Evolutionary conservation across 2,113 vertebrate species (phyloP), one percentile per base, ranked within the genome.

Genomic region (Anguilla rostrata): DNA sequence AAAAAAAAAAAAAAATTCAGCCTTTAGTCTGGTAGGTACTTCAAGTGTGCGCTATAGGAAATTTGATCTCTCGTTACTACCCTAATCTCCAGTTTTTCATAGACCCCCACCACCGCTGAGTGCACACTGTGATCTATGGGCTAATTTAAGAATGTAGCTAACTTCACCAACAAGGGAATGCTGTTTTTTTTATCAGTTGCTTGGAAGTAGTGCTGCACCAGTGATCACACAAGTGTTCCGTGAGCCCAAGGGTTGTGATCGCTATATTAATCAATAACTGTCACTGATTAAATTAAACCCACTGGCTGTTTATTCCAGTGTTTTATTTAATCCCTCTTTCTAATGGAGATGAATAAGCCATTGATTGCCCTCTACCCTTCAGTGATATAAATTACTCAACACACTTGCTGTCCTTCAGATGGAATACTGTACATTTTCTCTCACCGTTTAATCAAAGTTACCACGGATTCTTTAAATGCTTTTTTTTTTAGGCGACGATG

Each of bases 311-410:
- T 75, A 75, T 75, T 75, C 71, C 22, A 34, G 26, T 75, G 12
- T 75, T 75, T 75, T 75, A 34, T 75, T 7, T 75, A 34, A 75
- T 34, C 71, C 71, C 71, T 26, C n/a, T 75, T 75, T 75, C 26
- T 75, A 75, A 75, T 75, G 34, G 71, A 75, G 71, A 75, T 75
- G 71, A 75, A 75, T 75, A 75, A 75, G n/a, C 26, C 71, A 75
- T 75, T 75, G 71, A 75, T 75, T 75, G n/a, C 26, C 60, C 71
- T 75, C n/a, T 34, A 29, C 7, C 71, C 71, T 75, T 75, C 11
- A 34, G 26, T 75, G 71, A 22, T n/a, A 34, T 75, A 34, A 75
- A 75, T 75, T 75, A 75, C n/a, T 34, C 8, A 75, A 75, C 71
- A 29, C 71, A 34, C n/a, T 9, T 26, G 8, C 26, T 34, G 26